Conservation (phyloP, 2,113 vertebrate genomes). For the Nothoprocta perdicaria region DNA sequence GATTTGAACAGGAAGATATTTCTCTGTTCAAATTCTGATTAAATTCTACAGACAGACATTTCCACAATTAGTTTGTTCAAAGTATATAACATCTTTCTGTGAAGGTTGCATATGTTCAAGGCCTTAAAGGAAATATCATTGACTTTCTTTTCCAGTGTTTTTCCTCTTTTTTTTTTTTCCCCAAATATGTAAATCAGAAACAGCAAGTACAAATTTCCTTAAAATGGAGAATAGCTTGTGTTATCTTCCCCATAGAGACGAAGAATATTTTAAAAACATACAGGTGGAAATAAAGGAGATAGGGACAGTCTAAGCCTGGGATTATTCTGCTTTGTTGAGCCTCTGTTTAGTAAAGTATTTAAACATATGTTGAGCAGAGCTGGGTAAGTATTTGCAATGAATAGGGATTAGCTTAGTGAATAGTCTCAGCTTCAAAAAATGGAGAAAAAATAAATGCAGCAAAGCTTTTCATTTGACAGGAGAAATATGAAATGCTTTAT, state of each 20-base stretch:
- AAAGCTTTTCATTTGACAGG: background rate
- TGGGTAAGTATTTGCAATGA: background rate
- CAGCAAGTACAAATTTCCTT: background rate
- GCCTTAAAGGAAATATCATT: background rate
- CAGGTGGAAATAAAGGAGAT: background rate
- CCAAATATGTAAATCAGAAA: background rate
- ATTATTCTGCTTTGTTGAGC: background rate
- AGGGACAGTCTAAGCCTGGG: background rate
- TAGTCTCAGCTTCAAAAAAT: background rate
- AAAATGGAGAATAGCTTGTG: constrained; percentile 11
- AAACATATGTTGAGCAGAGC: background rate
- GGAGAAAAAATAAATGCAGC: background rate
- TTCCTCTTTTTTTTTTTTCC: background rate
- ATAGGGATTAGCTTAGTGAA: background rate
- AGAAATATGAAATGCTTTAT: background rate
- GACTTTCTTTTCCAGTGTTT: background rate
- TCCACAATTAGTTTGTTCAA: background rate
- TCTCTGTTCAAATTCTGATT: background rate
- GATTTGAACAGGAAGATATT: background rate
- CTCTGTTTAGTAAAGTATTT: background rate
- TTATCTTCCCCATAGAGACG: background rate
- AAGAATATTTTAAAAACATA: background rate
- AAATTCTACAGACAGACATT: background rate
- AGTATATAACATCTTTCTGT: accelerated
- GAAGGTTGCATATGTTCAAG: background rate